A percentile compares a stretch with the other conserved stretches of the same genome.
phyloP scores from a whole-genome alignment of 2,113 vertebrate genomes.

The Phaetusa simplex region DNA sequence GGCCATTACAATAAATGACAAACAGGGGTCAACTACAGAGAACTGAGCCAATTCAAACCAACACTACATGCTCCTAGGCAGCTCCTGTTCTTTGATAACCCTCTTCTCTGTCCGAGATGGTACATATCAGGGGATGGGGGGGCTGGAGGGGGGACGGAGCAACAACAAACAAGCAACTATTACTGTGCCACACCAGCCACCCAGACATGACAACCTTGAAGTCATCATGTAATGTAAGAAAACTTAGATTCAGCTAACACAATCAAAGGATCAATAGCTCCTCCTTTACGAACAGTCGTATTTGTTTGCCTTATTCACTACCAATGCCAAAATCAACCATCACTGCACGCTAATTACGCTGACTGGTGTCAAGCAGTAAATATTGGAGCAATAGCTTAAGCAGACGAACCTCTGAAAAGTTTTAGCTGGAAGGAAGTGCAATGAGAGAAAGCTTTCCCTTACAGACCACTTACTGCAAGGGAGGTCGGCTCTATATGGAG shows the following conservation, averaged over 20 bases:
- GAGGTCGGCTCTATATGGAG: rapidly evolving
- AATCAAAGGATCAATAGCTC: not conserved
- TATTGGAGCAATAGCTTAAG: not conserved
- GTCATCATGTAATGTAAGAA: not conserved
- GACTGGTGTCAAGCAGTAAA: not conserved
- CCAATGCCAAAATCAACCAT: not conserved
- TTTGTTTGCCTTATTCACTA: not conserved
- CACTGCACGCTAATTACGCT: not conserved
- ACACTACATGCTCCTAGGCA: not conserved
- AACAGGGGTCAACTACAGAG: not conserved
- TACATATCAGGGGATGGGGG: not conserved
- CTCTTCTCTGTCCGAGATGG: not conserved
- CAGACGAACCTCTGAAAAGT: not conserved
- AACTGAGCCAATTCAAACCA: not conserved
- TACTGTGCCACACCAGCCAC: not conserved
- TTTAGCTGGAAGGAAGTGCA: not conserved
- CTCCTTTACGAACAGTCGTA: not conserved
- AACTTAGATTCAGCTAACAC: not conserved
- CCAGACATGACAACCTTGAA: not conserved
- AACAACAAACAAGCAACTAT: not conserved
- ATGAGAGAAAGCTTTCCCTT: not conserved
- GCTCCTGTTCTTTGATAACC: not conserved
- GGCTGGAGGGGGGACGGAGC: too few species aligned
- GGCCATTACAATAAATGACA: not conserved
- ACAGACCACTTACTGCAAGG: not conserved